Conservation (phyloP, 2,113 vertebrate genomes). For the Archilochus colubris region DNA sequence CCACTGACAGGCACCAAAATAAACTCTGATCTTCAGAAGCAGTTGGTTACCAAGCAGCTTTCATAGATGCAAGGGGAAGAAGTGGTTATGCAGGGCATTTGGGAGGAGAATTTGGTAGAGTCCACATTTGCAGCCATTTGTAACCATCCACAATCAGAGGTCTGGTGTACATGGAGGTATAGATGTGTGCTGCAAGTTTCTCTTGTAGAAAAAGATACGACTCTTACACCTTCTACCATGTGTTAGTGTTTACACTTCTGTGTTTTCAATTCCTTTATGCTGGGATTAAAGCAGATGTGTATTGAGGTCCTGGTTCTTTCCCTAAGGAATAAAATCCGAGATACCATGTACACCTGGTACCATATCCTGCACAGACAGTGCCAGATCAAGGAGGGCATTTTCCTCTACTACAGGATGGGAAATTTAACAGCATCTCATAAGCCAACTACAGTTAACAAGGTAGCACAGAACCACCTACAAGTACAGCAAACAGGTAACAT, state of each 20-base stretch:
- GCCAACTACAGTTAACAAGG: not conserved
- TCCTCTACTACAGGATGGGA: not conserved
- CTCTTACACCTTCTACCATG: not conserved
- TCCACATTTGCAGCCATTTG: not conserved
- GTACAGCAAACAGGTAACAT: not conserved
- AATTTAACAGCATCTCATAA: not conserved
- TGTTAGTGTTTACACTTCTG: not conserved
- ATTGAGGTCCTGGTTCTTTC: not conserved
- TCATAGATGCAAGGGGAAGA: not conserved
- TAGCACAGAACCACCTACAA: not conserved
- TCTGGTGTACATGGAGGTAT: not conserved
- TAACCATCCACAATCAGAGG: not conserved
- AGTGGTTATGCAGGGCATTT: not conserved
- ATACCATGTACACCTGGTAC: fast-evolving
- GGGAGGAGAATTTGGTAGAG: not conserved
- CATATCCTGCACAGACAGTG: not conserved
- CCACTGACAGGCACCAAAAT: not conserved
- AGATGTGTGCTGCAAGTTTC: not conserved
- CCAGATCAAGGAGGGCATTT: not conserved
- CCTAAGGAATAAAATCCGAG: not conserved
- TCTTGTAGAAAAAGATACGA: not conserved
- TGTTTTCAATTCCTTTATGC: not conserved
- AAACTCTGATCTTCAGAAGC: not conserved
- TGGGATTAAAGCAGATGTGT: not conserved
- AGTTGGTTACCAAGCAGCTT: not conserved